Evolutionary conservation across 2,113 vertebrate genomes (phyloP).

Genomic region (Dasyornis broadbenti): DNA sequence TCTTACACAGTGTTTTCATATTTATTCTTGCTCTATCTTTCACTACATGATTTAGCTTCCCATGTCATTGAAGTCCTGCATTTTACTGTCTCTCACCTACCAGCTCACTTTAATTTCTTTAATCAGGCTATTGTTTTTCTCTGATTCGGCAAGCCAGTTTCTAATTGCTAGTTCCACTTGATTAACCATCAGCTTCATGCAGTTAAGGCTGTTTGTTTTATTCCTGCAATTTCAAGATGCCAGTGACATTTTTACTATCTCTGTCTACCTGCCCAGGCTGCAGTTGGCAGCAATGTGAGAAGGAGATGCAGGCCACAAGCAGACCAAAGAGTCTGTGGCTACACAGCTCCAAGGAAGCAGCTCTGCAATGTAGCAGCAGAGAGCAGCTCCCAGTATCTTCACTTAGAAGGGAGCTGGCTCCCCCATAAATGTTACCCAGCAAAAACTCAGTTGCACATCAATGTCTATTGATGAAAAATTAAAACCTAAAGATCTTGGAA

Average conservation of each 20-base stretch:
- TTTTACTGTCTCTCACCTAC: neutral
- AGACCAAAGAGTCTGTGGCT: neutral
- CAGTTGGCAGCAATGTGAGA: fast-evolving
- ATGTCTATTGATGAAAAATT: neutral
- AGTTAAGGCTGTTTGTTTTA: neutral
- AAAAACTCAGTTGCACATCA: neutral
- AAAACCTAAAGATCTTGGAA: neutral
- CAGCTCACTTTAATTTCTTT: neutral
- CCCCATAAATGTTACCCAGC: neutral
- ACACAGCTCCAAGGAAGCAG: fast-evolving
- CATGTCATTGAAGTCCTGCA: neutral
- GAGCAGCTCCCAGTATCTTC: neutral
- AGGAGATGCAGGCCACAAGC: neutral
- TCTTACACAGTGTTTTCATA: neutral
- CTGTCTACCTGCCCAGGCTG: neutral
- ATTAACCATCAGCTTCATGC: neutral
- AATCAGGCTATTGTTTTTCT: neutral
- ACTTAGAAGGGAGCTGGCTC: neutral
- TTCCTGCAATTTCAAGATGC: neutral
- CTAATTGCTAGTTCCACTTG: neutral
- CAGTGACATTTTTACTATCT: neutral
- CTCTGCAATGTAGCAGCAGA: neutral
- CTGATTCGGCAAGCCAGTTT: neutral
- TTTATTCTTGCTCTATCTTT: fast-evolving
- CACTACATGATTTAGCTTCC: neutral